phyloP scores from a whole-genome alignment of 1,140 invertebrate species.

The Macrobrachium rosenbergii region DNA sequence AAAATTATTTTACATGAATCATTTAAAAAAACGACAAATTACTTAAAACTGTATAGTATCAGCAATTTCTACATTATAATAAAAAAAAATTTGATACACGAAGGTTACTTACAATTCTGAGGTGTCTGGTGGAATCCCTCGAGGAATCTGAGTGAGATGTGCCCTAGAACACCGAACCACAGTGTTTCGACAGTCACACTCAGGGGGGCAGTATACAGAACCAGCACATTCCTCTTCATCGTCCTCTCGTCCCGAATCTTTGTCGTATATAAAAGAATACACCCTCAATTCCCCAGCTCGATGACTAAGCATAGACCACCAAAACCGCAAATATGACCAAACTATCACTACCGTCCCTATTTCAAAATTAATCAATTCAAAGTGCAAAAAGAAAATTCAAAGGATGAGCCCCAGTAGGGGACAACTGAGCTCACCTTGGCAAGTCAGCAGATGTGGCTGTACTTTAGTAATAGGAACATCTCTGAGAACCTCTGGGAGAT shows the following conservation, averaged over 20 bases:
- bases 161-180: slow-evolving; percentile 94
- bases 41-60: too few species aligned
- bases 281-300: background rate
- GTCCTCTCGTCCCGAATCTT: slow-evolving; percentile 78
- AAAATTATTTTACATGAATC: too few species aligned
- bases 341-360: too few species aligned
- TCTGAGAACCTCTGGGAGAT: slow-evolving; percentile 56
- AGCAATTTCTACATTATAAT: too few species aligned
- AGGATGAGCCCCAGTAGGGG: too few species aligned
- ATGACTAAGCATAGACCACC: background rate
- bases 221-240: slow-evolving; percentile 53
- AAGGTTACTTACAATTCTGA: slow-evolving; percentile 80
- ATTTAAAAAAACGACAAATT: too few species aligned
- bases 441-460: slow-evolving; percentile 27
- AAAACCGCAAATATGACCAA: too few species aligned
- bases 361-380: background rate
- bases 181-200: slow-evolving; percentile 76
- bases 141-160: slow-evolving; percentile 87
- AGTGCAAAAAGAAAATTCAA: background rate
- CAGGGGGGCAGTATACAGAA: slow-evolving; percentile 63
- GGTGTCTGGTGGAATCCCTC: slow-evolving; percentile 92
- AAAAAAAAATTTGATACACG: too few species aligned
- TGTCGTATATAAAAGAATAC: slow-evolving; percentile 80
- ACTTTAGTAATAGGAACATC: slow-evolving; percentile 51
- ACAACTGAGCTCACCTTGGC: slow-evolving; percentile 34